Evolutionary conservation across 64 coral and sea anemone genomes (phyloP).

Genomic region (Stylophora pistillata): DNA sequence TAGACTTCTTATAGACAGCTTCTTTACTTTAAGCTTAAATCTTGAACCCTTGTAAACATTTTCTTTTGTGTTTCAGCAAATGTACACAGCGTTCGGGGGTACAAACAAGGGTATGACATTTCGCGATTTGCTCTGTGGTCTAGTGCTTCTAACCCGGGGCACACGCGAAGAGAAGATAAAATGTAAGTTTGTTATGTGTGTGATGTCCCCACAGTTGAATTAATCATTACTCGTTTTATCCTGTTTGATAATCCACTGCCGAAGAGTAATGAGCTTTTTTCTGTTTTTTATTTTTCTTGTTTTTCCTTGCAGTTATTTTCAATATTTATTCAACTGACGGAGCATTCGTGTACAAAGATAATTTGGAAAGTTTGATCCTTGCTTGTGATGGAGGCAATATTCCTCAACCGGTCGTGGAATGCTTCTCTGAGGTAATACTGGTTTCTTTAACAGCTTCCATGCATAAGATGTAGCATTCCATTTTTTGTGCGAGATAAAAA

Average conservation of each 20-base stretch:
- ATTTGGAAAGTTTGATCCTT: conserved; percentile 88
- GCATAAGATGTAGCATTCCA: background rate
- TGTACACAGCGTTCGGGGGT: conserved; percentile 91
- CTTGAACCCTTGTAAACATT: background rate
- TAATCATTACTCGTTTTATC: conserved; percentile 54
- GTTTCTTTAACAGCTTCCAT: background rate
- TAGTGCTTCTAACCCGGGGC: conserved; percentile 88
- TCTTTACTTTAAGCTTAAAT: background rate
- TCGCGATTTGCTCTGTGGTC: conserved; percentile 85
- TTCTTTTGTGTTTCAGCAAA: conserved; percentile 75
- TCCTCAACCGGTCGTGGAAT: conserved; percentile 71
- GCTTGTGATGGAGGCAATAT: conserved; percentile 93
- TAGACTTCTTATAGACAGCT: conserved; percentile 9
- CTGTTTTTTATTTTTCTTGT: background rate
- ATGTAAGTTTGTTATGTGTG: conserved; percentile 71
- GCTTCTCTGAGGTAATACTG: conserved; percentile 83
- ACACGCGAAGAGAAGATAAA: conserved; percentile 95
- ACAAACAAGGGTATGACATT: conserved; percentile 93
- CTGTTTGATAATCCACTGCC: background rate
- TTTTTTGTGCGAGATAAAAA: background rate
- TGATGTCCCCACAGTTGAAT: conserved; percentile 6
- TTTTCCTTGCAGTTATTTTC: conserved; percentile 82
- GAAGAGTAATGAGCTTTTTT: conserved; percentile 7
- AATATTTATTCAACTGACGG: conserved; percentile 97
- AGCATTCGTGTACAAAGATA: conserved; percentile 73